A percentile compares a stretch with the other conserved stretches of the same genome.
Evolutionary conservation across 2,888 invertebrate genomes (phyloP).

Genomic region (Mantis religiosa): DNA sequence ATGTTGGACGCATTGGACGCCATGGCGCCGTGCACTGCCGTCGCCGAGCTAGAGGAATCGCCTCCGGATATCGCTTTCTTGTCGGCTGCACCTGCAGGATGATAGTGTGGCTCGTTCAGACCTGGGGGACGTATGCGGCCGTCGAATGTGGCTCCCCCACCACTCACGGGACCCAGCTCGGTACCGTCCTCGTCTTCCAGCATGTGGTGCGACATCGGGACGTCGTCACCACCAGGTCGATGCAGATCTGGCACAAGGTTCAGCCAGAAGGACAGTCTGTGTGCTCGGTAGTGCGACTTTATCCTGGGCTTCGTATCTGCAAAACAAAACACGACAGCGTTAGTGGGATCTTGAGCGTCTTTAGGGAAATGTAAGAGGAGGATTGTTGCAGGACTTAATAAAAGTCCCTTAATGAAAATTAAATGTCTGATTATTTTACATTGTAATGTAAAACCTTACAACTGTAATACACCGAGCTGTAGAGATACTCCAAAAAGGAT

Average conservation of each 20-base stretch:
- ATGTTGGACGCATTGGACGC: constrained; percentile 34
- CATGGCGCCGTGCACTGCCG: constrained; percentile 44
- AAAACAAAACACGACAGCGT: constrained; percentile 33
- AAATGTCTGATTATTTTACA: no score
- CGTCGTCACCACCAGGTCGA: constrained; percentile 81
- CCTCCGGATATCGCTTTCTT: constrained; percentile 37
- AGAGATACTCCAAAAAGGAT: no score
- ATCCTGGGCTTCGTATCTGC: constrained; percentile 84
- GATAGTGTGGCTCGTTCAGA: constrained; percentile 43
- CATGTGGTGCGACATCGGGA: constrained; percentile 79
- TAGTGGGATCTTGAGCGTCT: no score
- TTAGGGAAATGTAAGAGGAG: no score
- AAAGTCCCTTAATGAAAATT: no score
- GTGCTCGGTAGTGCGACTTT: constrained; percentile 91
- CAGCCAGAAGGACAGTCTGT: constrained; percentile 89
- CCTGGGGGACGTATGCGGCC: constrained; percentile 38
- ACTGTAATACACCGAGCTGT: no score
- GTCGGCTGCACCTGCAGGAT: constrained; percentile 41
- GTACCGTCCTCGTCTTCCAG: constrained; percentile 69
- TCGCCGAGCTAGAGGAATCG: constrained; percentile 48
- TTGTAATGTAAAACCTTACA: no score
- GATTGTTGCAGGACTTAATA: no score
- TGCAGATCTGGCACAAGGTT: constrained; percentile 90
- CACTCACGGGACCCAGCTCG: constrained; percentile 46
- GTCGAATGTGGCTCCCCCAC: constrained; percentile 27